Base-by-base conservation (phyloP, 2,888 invertebrate genomes). In the Pollenia griseotomentosa region DNA sequence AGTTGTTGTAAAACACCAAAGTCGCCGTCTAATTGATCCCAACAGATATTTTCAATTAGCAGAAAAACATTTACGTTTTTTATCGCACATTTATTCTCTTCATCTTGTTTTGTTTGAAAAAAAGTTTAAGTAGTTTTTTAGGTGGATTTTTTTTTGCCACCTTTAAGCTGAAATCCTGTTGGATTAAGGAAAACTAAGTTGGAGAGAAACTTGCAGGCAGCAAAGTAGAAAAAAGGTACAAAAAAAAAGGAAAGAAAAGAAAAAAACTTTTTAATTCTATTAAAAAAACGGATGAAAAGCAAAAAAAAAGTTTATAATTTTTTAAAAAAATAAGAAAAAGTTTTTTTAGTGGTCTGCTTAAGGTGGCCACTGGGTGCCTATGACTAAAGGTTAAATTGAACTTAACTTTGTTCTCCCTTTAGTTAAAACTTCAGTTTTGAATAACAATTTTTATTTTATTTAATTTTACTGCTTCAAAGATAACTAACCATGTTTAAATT, bases 11-110 rank as follows among this genome's bases (percentile, higher is more conserved):
- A 82, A 84, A 81, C 81, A 84, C 81, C 87, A 87, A 87, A 87
- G 87, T 81, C 87, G 84, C 84, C 84, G 89, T 90, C 92, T 93
- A 92, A 92, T 92, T 92, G 93, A 92, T 92, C 93, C 92, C 92
- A 91, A 92, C 93, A 92, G 92, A 93, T 92, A 92, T 92, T 92
- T 92, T 92, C 92, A 92, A 92, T 92, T 93, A 92, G 92, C 91
- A 91, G 90, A 90, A 91, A 91, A 92, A 91, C 91, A 92, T 91
- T 91, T 91, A 77, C 78, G 88, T 88, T 73, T 83, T 88, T 85
- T 88, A 84, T 68, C 86, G 23, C 82, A 68, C 68, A 42, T 73
- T 83, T 90, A 89, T 88, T 90, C 90, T 88, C 63, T 82, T 71
- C 75, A 82, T 85, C 80, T 79, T 81, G 42, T 83, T 40, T 68